Conservation (phyloP, 2,797 vertebrate genomes). For the Pagetopsis macropterus region DNA sequence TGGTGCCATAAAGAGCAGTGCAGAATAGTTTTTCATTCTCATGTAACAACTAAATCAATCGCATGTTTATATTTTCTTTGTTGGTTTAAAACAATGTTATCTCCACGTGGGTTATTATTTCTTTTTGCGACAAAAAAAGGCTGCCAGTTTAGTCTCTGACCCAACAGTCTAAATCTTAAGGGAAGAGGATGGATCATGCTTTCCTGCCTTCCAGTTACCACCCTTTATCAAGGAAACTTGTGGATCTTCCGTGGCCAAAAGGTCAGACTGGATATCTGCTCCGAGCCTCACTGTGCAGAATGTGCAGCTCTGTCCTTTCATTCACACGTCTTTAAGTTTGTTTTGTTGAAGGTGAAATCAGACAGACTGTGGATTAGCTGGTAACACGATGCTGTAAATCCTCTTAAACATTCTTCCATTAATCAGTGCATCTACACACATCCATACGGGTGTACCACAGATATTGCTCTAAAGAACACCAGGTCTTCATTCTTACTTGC, state of each 20-base stretch:
- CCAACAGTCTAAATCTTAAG: background rate
- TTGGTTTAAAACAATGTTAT: no score
- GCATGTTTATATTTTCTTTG: no score
- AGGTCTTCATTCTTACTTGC: constrained; percentile 16
- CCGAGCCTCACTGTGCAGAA: background rate
- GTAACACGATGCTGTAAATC: constrained; percentile 61
- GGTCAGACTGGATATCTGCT: background rate
- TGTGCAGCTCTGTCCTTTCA: background rate
- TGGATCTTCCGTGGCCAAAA: background rate
- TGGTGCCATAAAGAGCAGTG: no score
- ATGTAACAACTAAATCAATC: no score
- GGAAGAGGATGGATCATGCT: background rate
- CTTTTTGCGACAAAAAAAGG: no score
- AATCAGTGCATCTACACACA: constrained; percentile 44
- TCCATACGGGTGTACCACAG: constrained; percentile 11
- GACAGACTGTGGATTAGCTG: constrained; percentile 49
- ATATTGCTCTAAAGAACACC: constrained; percentile 15
- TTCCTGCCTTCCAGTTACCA: background rate
- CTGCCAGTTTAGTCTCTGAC: background rate
- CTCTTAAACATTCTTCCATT: constrained; percentile 43
- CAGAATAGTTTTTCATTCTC: no score
- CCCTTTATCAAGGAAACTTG: no score
- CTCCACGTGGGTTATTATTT: background rate
- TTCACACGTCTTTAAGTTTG: constrained; percentile 26
- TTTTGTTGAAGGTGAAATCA: constrained; percentile 43